Evolutionary conservation across 2,797 vertebrate species (phyloP).

Genomic region (Cryptoblepharus egeriae): DNA sequence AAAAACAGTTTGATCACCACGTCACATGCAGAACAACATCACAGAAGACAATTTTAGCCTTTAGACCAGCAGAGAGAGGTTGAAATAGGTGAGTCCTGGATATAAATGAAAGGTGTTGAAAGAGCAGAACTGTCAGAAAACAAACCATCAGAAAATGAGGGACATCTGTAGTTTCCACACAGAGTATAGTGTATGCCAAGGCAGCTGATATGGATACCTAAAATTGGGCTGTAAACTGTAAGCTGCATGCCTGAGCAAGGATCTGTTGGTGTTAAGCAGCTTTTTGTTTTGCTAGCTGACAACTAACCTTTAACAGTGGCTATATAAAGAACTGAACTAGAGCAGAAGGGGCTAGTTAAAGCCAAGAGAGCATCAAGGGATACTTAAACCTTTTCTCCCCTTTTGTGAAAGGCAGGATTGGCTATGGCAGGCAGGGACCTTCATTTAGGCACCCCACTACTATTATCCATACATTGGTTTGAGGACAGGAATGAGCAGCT

Average conservation of each 20-base stretch:
- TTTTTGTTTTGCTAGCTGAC: background rate
- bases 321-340: background rate
- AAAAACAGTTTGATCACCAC: too few species aligned
- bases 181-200: background rate
- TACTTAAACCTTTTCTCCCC: background rate
- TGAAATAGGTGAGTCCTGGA: too few species aligned
- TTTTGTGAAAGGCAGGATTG: background rate
- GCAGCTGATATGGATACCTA: background rate
- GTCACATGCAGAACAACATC: too few species aligned
- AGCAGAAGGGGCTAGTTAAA: background rate
- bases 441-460: background rate
- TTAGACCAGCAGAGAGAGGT: too few species aligned
- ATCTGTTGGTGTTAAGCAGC: background rate
- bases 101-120: too few species aligned
- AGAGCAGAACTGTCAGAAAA: too few species aligned
- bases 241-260: background rate
- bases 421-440: background rate
- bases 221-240: background rate
- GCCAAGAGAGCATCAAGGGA: too few species aligned
- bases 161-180: background rate
- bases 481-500: background rate
- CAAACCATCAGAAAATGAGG: too few species aligned
- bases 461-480: background rate
- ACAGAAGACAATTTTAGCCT: too few species aligned
- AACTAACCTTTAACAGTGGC: background rate